Conservation (phyloP, 2,113 vertebrate genomes). For the Cynoglossus semilaevis region DNA sequence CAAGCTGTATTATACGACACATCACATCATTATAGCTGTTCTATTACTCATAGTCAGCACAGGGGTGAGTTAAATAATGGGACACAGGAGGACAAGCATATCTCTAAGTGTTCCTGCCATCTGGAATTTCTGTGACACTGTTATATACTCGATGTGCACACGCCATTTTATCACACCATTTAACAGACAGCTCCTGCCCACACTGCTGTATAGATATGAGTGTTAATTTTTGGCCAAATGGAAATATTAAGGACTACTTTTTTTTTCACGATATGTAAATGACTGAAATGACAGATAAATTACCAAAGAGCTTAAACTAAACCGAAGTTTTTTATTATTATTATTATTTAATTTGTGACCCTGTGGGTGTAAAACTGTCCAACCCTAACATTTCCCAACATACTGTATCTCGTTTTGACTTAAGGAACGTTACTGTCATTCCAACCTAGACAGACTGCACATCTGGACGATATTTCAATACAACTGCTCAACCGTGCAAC, state of each 20-base stretch:
- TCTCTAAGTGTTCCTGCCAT: constrained; percentile 27
- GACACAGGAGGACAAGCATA: constrained; percentile 32
- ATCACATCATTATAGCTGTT: constrained; percentile 8
- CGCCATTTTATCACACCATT: constrained; percentile 1
- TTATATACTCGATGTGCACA: constrained; percentile 1
- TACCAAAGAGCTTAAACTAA: background rate
- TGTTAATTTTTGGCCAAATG: background rate
- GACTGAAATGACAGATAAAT: background rate
- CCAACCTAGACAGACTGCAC: too few relatives aligned
- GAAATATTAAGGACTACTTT: constrained; percentile 5
- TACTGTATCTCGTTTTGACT: too few relatives aligned
- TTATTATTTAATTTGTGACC: too few relatives aligned
- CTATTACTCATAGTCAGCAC: constrained; percentile 18
- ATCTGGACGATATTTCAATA: too few relatives aligned
- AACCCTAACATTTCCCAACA: too few relatives aligned
- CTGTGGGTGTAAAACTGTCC: too few relatives aligned
- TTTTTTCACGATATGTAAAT: constrained; percentile 6
- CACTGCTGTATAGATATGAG: constrained; percentile 3
- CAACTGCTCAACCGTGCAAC: too few relatives aligned
- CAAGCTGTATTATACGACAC: constrained; percentile 22
- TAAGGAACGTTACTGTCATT: too few relatives aligned
- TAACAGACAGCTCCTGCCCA: constrained; percentile 7
- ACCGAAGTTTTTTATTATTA: background rate
- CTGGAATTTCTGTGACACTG: constrained; percentile 20
- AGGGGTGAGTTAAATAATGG: constrained; percentile 25